A percentile compares a stretch with the other conserved stretches of the same genome.
Evolutionary conservation across 1,140 invertebrate genomes (phyloP).

Genomic region (Papilio dardanus): DNA sequence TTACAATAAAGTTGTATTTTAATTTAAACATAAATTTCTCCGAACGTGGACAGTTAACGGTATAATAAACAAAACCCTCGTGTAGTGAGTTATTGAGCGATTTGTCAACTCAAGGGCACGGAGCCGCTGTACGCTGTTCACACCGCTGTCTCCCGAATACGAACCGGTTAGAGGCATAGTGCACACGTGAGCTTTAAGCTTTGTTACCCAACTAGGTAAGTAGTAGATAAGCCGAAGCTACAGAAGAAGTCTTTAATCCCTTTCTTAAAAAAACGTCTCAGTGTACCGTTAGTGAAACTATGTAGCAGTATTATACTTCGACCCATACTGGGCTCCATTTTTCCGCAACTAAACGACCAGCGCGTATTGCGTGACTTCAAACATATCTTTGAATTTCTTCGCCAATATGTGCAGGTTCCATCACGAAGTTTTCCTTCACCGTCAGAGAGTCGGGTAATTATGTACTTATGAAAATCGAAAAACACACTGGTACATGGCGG

Average conservation of each 20-base stretch:
- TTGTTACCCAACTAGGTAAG: background rate
- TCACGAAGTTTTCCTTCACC: too few species aligned
- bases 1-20: conserved; percentile 14
- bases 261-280: background rate
- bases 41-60: conserved; percentile 29
- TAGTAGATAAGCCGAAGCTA: background rate
- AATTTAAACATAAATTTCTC: conserved; percentile 36
- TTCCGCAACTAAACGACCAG: too few species aligned
- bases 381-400: too few species aligned
- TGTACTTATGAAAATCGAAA: background rate
- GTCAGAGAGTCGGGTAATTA: background rate
- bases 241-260: background rate
- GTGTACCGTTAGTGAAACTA: background rate
- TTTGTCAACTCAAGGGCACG: conserved; percentile 27
- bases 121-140: background rate
- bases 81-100: conserved; percentile 32
- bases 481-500: too few species aligned
- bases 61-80: conserved; percentile 29
- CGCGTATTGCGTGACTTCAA: too few species aligned
- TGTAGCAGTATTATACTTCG: background rate
- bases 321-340: background rate
- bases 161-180: background rate
- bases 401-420: too few species aligned
- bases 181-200: background rate
- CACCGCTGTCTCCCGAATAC: background rate